Percentiles rank a stretch among this genome's conserved stretches.
phyloP scores from a whole-genome alignment of 2,113 vertebrate species.

The Osmerus mordax region DNA sequence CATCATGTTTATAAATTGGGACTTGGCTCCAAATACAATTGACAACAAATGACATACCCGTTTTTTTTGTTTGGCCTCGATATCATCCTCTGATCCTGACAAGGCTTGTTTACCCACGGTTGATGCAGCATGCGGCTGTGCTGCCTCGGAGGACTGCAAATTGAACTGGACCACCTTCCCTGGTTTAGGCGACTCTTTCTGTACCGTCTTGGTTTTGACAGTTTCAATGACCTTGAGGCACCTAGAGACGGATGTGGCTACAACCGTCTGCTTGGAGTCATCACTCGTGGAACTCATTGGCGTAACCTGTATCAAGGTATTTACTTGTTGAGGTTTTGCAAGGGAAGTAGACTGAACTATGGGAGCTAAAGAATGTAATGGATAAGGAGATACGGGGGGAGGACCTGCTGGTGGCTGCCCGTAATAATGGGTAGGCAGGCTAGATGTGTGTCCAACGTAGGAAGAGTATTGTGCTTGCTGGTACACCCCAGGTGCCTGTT shows the following conservation, averaged over 20 bases:
- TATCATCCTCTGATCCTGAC: neutral
- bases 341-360: neutral
- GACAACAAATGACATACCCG: neutral
- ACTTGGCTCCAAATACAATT: neutral
- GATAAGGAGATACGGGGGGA: neutral
- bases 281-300: neutral
- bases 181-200: neutral
- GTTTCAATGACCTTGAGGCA: conserved; percentile 11
- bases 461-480: neutral
- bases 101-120: neutral
- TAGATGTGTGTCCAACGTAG: neutral
- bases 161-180: neutral
- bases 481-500: neutral
- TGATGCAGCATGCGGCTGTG: neutral
- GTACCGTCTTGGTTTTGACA: neutral
- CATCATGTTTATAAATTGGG: neutral
- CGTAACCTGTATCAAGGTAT: conserved; percentile 1
- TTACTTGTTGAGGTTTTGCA: neutral
- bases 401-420: neutral
- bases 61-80: conserved; percentile 10
- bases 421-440: neutral
- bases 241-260: neutral
- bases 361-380: neutral
- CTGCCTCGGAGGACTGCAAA: neutral
- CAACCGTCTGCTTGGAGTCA: neutral